A percentile compares a stretch with the other conserved stretches of the same genome.
Conservation (phyloP, 2,888 invertebrate species). For the Tetragnatha montana region DNA sequence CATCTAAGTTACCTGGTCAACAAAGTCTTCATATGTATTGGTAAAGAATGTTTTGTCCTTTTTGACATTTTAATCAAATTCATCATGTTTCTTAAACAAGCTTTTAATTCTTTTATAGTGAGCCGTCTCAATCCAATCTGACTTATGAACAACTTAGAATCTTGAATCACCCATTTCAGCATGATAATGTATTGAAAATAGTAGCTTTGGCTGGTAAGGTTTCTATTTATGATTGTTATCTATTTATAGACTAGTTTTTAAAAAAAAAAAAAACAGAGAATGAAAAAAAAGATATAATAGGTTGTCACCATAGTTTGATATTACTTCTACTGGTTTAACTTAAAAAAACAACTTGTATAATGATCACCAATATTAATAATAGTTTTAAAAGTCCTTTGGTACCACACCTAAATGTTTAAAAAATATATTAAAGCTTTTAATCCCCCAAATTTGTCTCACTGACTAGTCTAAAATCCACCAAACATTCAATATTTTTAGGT, state of each 20-base stretch:
- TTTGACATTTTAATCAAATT: background rate
- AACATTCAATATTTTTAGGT: too few species aligned
- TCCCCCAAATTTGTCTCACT: too few species aligned
- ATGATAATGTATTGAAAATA: constrained; percentile 70
- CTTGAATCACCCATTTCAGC: constrained; percentile 60
- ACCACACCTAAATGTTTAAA: too few species aligned
- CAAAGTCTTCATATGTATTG: constrained; percentile 54
- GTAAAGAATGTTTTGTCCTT: constrained; percentile 24
- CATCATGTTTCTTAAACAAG: background rate
- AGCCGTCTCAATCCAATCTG: constrained; percentile 7
- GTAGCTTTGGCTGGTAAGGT: constrained; percentile 74
- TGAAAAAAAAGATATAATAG: too few species aligned
- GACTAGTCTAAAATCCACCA: too few species aligned
- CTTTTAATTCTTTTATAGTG: constrained; percentile 27
- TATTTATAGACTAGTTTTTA: too few species aligned
- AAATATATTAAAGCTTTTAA: too few species aligned
- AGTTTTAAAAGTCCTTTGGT: too few species aligned
- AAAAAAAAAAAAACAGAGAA: too few species aligned
- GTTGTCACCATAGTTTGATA: background rate
- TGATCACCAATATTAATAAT: too few species aligned
- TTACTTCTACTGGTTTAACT: background rate
- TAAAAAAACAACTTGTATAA: too few species aligned
- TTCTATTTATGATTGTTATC: background rate
- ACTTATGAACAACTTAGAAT: constrained; percentile 64
- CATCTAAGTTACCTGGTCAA: constrained; percentile 47